Base-by-base conservation (phyloP, 2,888 invertebrate species). In the Eucera pruinosa region DNA sequence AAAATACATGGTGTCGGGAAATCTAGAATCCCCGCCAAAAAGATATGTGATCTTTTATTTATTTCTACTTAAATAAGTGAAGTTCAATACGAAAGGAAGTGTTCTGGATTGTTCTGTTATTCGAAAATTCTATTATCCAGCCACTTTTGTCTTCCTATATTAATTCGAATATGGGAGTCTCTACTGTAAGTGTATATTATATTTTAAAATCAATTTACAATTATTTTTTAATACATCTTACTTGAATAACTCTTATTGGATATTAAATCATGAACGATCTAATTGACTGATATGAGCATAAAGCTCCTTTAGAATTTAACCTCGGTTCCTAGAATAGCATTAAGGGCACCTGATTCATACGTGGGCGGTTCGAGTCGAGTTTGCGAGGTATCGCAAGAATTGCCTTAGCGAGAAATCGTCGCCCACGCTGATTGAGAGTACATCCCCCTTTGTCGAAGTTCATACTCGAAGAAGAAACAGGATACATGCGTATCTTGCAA, bases 351-450 rank as follows among this genome's bases (percentile, higher is more conserved):
- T 79, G 83, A 81, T 80, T 78, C 78, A 65, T 68, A 45, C 81
- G 83, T 83, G 52, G 83, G 83, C 66, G 69, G 65, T 61, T 75
- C 69, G 72, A 54, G 76, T 52, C 47, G 70, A 57, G 71, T 70
- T 67, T 55, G 80, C 71, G 54, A 78, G 58, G 61, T 60, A 71
- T 70, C 70, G 68, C 54, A n/a, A 48, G 54, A 18, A 52, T 43
- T 33, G 77, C n/a, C 73, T 62, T 43, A 41, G 60, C 77, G 72
- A 81, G 81, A 78, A 80, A 77, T 80, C 68, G 71, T 76, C 87
- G 89, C 89, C 89, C 88, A 89, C 89, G 86, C 89, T 89, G 88
- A 89, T 89, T 88, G 88, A 83, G 82, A 80, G 85, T 87, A 89
- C 88, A 89, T 87, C 84, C 86, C 81, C 79, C 84, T 72, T 74